phyloP scores from a whole-genome alignment of 2,797 vertebrate species.

The Distichodus sexfasciatus region DNA sequence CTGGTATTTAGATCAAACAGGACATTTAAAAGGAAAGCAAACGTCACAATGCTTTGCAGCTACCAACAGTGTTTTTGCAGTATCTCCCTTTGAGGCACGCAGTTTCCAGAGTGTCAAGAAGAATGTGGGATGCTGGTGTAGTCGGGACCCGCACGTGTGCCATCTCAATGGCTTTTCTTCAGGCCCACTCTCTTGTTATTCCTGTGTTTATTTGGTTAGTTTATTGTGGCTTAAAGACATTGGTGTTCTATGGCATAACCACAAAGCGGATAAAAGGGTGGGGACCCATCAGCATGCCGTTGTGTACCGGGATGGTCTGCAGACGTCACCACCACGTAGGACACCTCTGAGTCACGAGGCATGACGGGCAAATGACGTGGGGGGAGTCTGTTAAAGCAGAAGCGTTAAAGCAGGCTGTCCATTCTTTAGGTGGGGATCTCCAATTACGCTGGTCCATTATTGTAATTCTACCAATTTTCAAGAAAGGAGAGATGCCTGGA shows the following conservation, averaged over 20 bases:
- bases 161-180: constrained; percentile 25
- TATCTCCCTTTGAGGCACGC: constrained; percentile 47
- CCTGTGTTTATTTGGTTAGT: constrained; percentile 39
- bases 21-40: constrained; percentile 42
- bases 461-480: neutral
- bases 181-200: neutral
- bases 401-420: neutral
- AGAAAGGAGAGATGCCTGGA: constrained; percentile 2
- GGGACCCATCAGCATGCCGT: neutral
- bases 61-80: too few relatives aligned
- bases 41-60: constrained; percentile 33
- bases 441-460: neutral
- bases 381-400: neutral
- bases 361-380: constrained; percentile 15
- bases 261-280: constrained; percentile 15
- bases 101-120: constrained; percentile 57
- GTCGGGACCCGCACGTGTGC: constrained; percentile 24
- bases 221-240: constrained; percentile 25
- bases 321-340: constrained; percentile 13
- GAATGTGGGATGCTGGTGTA: constrained; percentile 52
- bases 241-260: constrained; percentile 27
- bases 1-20: constrained; percentile 34
- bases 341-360: constrained; percentile 15
- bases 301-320: neutral
- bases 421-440: neutral